Percentiles rank a stretch among this genome's conserved stretches.
Conservation (phyloP, 2,113 vertebrate genomes). For the Bufo bufo region DNA sequence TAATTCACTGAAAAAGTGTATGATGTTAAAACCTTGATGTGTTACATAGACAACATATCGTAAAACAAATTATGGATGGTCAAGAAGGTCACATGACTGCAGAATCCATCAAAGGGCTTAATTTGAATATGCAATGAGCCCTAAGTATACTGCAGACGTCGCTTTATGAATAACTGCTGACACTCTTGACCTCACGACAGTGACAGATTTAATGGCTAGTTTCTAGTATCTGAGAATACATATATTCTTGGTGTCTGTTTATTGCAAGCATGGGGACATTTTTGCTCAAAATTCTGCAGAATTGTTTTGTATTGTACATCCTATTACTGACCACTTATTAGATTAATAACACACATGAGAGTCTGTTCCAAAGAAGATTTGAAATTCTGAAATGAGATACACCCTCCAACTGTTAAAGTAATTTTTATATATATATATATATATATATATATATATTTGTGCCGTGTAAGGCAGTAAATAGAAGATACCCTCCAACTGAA, state of each 20-base stretch:
- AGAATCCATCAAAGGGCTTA: slow-evolving; percentile 15
- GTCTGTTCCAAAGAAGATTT: too few species aligned
- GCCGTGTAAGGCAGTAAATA: too few species aligned
- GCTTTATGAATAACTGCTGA: slow-evolving; percentile 1
- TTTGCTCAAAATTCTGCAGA: not conserved
- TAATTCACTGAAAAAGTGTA: not conserved
- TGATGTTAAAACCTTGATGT: slow-evolving; percentile 11
- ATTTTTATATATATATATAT: too few species aligned
- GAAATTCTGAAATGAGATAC: too few species aligned
- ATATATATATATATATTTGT: too few species aligned
- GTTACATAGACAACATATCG: slow-evolving; percentile 24
- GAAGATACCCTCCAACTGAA: too few species aligned
- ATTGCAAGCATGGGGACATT: not conserved
- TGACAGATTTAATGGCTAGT: not conserved
- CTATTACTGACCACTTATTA: too few species aligned
- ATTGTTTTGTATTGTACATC: too few species aligned
- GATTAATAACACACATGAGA: too few species aligned
- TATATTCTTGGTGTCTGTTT: not conserved
- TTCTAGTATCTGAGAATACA: not conserved
- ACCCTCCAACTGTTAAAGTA: too few species aligned
- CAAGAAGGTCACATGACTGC: not conserved
- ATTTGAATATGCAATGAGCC: slow-evolving; percentile 26
- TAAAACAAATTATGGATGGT: not conserved
- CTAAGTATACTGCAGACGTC: not conserved
- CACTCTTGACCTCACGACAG: not conserved